These are phyloP conservation scores for Drosophila ochracea DNA, from an alignment of 2,888 invertebrate genomes.

Conservation along the genomic window DNA sequence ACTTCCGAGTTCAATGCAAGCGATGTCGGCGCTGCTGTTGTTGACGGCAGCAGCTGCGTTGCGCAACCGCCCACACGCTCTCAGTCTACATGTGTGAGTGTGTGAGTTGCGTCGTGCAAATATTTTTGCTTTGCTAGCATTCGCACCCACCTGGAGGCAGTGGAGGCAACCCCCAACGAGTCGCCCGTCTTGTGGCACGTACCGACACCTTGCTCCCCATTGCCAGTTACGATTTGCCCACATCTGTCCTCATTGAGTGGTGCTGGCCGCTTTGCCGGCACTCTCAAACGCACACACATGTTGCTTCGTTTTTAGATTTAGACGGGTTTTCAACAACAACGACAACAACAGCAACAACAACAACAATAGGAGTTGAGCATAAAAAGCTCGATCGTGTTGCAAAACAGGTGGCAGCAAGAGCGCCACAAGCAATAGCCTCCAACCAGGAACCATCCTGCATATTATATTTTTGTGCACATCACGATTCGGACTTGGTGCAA, in stretches of 20 bases:
- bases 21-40: constrained; percentile 34
- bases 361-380: constrained; percentile 41
- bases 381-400: constrained; percentile 66
- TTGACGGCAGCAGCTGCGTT: constrained; percentile 48
- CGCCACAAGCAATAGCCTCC: constrained; percentile 22
- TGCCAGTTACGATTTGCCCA: constrained; percentile 44
- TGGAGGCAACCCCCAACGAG: constrained; percentile 37
- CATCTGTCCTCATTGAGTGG: constrained; percentile 70
- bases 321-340: constrained; percentile 62
- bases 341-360: constrained; percentile 20
- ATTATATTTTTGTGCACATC: constrained; percentile 34
- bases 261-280: constrained; percentile 70
- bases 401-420: constrained; percentile 56
- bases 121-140: constrained; percentile 68
- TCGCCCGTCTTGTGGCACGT: constrained; percentile 13
- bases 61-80: constrained; percentile 78
- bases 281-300: constrained; percentile 74
- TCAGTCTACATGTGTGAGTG: constrained; percentile 11
- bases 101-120: constrained; percentile 70
- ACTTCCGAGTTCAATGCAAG: constrained; percentile 81
- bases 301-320: constrained; percentile 79
- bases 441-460: constrained; percentile 61
- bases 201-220: constrained; percentile 14
- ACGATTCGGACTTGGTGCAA: constrained; percentile 46
- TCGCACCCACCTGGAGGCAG: constrained; percentile 57